phyloP scores from a whole-genome alignment of 2,113 vertebrate genomes.

The Panthera leo region DNA sequence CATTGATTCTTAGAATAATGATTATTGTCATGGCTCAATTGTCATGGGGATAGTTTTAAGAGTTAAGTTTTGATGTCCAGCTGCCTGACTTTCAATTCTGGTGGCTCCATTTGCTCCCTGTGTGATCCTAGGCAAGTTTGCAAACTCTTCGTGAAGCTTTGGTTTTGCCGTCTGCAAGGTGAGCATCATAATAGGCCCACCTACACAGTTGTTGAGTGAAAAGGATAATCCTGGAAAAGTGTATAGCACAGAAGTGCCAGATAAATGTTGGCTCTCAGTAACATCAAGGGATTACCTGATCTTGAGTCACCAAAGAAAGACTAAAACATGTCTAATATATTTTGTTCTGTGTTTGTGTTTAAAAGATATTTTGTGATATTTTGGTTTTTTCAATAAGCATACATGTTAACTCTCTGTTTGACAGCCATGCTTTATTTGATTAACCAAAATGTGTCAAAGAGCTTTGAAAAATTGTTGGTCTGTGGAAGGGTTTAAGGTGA shows the following conservation, averaged over 20 bases:
- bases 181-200: neutral
- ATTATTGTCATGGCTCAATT: no score
- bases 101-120: neutral
- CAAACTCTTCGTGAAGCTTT: neutral
- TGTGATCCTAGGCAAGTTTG: neutral
- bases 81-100: neutral
- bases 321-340: neutral
- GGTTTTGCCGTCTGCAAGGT: neutral
- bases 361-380: neutral
- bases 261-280: neutral
- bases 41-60: no score
- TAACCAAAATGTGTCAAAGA: neutral
- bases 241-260: neutral
- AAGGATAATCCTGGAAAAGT: neutral
- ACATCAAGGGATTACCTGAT: neutral
- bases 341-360: neutral
- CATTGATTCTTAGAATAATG: neutral
- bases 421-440: neutral
- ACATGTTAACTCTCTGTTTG: neutral
- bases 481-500: neutral
- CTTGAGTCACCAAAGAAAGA: neutral
- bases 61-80: neutral
- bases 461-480: neutral
- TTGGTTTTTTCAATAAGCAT: neutral
- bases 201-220: neutral